Evolutionary conservation across 2,113 vertebrate species (phyloP).

Genomic region (Tenrec ecaudatus): DNA sequence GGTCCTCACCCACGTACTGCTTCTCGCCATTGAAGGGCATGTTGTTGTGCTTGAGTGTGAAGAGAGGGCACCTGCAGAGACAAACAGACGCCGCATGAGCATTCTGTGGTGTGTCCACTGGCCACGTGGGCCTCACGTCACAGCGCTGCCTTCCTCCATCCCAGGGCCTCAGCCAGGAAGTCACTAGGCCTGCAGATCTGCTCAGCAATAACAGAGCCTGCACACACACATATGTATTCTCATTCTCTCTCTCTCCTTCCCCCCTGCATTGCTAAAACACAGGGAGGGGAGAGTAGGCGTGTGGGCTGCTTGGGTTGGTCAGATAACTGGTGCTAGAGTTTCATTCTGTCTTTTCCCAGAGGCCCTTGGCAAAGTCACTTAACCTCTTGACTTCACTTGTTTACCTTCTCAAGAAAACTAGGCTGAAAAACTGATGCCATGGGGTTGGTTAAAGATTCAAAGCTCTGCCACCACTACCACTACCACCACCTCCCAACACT

Average conservation of each 20-base stretch:
- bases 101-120: not conserved
- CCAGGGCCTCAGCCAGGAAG: not conserved
- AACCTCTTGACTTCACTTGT: not conserved
- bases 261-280: not conserved
- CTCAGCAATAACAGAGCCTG: not conserved
- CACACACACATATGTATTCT: no score
- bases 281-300: not conserved
- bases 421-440: not conserved
- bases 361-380: conserved; percentile 1
- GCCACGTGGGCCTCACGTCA: rapidly evolving
- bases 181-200: not conserved
- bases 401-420: not conserved
- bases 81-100: conserved; percentile 30
- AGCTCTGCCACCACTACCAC: not conserved
- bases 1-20: conserved; percentile 89
- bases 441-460: not conserved
- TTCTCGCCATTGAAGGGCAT: conserved; percentile 94
- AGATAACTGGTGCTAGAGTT: not conserved
- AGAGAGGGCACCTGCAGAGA: conserved; percentile 77
- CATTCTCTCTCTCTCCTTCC: no score
- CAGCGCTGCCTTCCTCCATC: not conserved
- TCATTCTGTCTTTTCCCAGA: not conserved
- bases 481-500: not conserved
- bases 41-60: conserved; percentile 70
- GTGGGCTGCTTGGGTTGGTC: no score